Evolutionary conservation across 2,888 invertebrate genomes (phyloP).

Genomic region (Thera britannica): DNA sequence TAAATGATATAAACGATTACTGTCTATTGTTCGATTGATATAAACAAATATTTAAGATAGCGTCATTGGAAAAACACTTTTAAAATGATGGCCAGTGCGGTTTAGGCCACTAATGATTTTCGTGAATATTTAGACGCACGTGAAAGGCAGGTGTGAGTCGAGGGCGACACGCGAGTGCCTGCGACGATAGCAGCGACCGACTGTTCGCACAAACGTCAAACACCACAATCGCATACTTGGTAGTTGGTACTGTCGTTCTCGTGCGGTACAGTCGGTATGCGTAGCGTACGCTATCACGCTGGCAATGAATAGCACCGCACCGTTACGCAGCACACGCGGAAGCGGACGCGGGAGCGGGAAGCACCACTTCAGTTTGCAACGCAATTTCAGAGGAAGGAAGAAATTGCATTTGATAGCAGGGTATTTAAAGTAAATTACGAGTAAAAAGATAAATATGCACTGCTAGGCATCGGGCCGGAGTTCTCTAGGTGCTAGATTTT

Average conservation of each 20-base stretch:
- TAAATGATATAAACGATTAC: slow-evolving; percentile 12
- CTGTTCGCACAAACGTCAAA: slow-evolving; percentile 45
- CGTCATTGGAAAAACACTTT: slow-evolving; percentile 18
- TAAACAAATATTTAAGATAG: slow-evolving; percentile 38
- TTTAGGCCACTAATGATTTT: slow-evolving; percentile 7
- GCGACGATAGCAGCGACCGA: slow-evolving; percentile 43
- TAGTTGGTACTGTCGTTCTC: slow-evolving; percentile 19
- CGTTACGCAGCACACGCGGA: slow-evolving; percentile 47
- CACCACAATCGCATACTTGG: slow-evolving; percentile 44
- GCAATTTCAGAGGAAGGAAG: slow-evolving; percentile 23
- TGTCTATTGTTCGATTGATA: slow-evolving; percentile 36
- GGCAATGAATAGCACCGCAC: slow-evolving; percentile 64
- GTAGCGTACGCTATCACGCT: slow-evolving; percentile 60
- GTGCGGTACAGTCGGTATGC: slow-evolving; percentile 29
- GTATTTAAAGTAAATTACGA: background rate
- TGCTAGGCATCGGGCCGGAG: too few species aligned
- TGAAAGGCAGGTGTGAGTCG: slow-evolving; percentile 56
- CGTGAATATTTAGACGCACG: slow-evolving; percentile 29
- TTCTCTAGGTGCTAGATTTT: too few species aligned
- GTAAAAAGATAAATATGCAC: too few species aligned
- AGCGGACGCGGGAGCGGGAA: slow-evolving; percentile 41
- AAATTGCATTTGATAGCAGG: slow-evolving; percentile 8
- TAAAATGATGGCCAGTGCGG: slow-evolving; percentile 8
- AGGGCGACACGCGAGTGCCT: slow-evolving; percentile 59
- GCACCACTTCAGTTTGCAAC: slow-evolving; percentile 15